These are phyloP conservation scores for Drosophila quadrilineata DNA, from an alignment of 1,140 invertebrate species.

Conservation along the genomic window DNA sequence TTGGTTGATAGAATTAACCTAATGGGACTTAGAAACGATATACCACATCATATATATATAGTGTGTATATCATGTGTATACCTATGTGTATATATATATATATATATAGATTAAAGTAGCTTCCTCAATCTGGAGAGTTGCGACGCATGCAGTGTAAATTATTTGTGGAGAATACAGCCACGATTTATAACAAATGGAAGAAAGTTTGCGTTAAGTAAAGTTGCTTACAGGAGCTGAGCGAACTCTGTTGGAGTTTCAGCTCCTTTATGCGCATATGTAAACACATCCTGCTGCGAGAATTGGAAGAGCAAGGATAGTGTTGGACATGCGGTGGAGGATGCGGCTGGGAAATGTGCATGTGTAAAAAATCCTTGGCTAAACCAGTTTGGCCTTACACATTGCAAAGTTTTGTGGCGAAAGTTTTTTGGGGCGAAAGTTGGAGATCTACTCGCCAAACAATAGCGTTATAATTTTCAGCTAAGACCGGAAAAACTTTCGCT, in stretches of 20 bases:
- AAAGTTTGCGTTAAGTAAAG: conserved; percentile 48
- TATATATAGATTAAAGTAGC: conserved; percentile 23
- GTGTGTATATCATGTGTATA: conserved; percentile 10
- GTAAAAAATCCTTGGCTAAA: conserved; percentile 66
- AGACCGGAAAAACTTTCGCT: conserved; percentile 49
- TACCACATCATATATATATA: no score
- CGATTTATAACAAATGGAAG: conserved; percentile 64
- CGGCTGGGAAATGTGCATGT: conserved; percentile 24
- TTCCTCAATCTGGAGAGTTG: no score
- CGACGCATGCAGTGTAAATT: conserved; percentile 60
- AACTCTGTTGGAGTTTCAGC: conserved; percentile 12
- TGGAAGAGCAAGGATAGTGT: no score
- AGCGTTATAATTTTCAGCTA: conserved; percentile 66
- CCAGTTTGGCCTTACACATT: conserved; percentile 36
- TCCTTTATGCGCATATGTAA: conserved; percentile 75
- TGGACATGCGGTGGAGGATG: conserved; percentile 14
- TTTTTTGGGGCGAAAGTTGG: conserved; percentile 24
- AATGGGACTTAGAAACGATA: no score
- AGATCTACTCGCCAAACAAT: conserved; percentile 38
- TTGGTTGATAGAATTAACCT: no score
- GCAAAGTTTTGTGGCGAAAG: conserved; percentile 35
- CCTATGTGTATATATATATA: not conserved
- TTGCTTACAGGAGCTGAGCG: conserved; percentile 1
- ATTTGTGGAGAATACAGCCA: conserved; percentile 51
- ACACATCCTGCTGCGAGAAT: conserved; percentile 66